Evolutionary conservation across 2,797 vertebrate species (phyloP), one percentile per base, ranked within the genome.

Genomic region (Myiotriccus ornatus): DNA sequence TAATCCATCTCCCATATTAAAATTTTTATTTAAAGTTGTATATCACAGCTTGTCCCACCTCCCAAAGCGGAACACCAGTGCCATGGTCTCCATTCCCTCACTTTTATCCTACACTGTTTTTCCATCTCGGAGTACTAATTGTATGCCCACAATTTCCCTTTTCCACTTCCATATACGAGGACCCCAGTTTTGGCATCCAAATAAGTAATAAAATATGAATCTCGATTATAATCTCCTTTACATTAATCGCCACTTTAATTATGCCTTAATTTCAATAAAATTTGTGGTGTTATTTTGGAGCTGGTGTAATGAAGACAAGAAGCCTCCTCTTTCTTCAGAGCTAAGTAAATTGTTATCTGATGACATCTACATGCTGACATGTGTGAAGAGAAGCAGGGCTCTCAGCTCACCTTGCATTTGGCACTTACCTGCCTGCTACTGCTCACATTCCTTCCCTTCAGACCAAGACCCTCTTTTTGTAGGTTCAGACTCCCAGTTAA

Each of bases 291-390:
- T 77, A 17, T 47, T 93, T 73, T 6, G 1, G 67, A 84, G 37
- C 19, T n/a, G 10, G 21, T 57, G 16, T 92, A 89, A 92, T 94
- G 82, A 93, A 93, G 86, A 89, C 18, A 19, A 94, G 68, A 89
- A 90, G 56, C 24, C 24, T 76, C 18, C 35, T 77, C 39, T 67
- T 76, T 52, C 34, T 89, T 47, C 63, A 46, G 39, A 44, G 68
- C 62, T 87, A 93, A 95, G 32, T 90, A 80, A 89, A 87, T 89
- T 76, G 76, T 93, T 95, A 77, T 49, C 84, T 93, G 80, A 85
- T 83, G 81, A 41, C 81, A 94, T 70, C 67, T 95, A 89, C 53
- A 39, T 21, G 49, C 50, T 90, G 92, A 80, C 92, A 90, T 25
- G 86, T 90, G 90, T 74, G 90, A 93, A 92, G 60, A 82, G 84